Percentiles rank a stretch among this genome's conserved stretches.
These are phyloP conservation scores for Junco hyemalis DNA, from an alignment of 2,113 vertebrate species.

Conservation along the genomic window DNA sequence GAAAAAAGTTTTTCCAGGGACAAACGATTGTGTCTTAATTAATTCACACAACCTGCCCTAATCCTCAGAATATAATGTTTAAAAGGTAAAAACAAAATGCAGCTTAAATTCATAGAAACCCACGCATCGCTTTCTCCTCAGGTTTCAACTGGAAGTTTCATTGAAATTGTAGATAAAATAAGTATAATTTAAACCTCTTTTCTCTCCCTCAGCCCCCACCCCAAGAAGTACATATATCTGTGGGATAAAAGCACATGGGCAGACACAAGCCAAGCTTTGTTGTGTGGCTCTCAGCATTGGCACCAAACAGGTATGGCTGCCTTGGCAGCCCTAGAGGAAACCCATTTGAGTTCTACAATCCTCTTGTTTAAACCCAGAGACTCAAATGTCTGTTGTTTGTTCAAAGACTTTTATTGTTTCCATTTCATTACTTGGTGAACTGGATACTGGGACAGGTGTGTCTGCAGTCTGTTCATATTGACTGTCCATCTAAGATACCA, in stretches of 20 bases:
- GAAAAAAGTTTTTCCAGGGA: neutral
- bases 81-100: neutral
- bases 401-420: conserved; percentile 66
- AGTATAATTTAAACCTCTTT: neutral
- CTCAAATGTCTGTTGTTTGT: conserved; percentile 55
- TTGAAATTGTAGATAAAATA: neutral
- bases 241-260: neutral
- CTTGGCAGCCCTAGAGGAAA: conserved; percentile 50
- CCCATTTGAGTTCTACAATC: conserved; percentile 44
- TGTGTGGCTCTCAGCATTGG: neutral
- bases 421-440: conserved; percentile 61
- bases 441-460: conserved; percentile 58
- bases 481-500: conserved; percentile 45
- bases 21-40: neutral
- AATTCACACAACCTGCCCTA: neutral
- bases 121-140: neutral
- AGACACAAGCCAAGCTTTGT: conserved; percentile 40
- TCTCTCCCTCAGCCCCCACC: neutral
- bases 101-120: neutral
- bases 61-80: neutral
- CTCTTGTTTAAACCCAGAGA: conserved; percentile 48
- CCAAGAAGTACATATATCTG: neutral
- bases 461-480: conserved; percentile 54
- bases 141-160: neutral
- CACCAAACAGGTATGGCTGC: conserved; percentile 43